Evolutionary conservation across 2,113 vertebrate species (phyloP), one percentile per base, ranked within the genome.

Genomic region (Castor canadensis): DNA sequence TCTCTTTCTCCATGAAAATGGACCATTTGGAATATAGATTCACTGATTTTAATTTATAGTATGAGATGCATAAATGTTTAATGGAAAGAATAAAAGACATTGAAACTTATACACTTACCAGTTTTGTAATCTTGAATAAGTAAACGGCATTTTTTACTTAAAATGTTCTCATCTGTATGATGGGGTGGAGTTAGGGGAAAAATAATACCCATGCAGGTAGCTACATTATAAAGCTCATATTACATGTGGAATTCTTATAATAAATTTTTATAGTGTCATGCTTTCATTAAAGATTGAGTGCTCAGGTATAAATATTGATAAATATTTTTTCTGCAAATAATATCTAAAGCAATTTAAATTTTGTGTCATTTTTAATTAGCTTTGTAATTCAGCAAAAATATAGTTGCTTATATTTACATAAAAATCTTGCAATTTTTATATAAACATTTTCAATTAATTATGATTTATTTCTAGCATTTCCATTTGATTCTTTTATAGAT

Each of bases 381-480:
- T 82, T 82, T 92, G 28, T 79, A n/a, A 79, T 47, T 92, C 69
- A 62, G 49, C 56, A 60, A 52, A 81, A 71, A 9, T 38, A 32
- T 28, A 62, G 22, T 47, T 73, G 66, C 71, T 91, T 91, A 71
- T 79, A 58, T 76, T 91, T 80, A 20, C 62, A 67, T 54, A 56
- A 75, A 38, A 20, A 47, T 91, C 38, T 83, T 93, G 2, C 0
- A 60, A 5, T 71, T 93, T 32, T 17, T 58, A 15, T 3, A 86
- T 69, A 96, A 67, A 87, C 9, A 91, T 58, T 90, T 92, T 89
- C 43, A 30, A 93, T 80, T 86, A 60, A 84, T 79, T 89, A 38
- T 77, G 38, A 71, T 28, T 96, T 85, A 86, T 76, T 93, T 79
- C 20, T 91, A 66, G 38, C n/a, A 77, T 82, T 96, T 88, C 69